Percentiles rank a stretch among this genome's conserved stretches.
Conservation (phyloP, 2,888 invertebrate genomes). For the Microdon myrmicae region DNA sequence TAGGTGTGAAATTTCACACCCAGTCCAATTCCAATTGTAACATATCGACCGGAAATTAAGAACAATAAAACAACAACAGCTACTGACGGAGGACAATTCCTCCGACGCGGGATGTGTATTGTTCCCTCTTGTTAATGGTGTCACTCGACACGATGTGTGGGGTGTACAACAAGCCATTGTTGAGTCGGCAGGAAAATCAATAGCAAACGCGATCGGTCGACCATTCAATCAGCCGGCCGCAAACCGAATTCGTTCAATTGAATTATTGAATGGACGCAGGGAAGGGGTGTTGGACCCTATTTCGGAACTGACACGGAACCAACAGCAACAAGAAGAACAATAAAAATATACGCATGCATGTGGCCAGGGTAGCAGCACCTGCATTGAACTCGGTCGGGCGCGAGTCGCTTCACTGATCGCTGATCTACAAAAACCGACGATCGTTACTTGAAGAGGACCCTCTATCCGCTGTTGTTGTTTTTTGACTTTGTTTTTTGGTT, state of each 20-base stretch:
- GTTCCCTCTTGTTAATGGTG: slow-evolving; percentile 39
- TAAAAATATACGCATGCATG: too few species aligned
- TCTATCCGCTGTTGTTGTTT: slow-evolving; percentile 2
- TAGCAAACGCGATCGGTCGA: slow-evolving; percentile 35
- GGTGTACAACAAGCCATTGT: not conserved
- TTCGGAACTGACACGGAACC: slow-evolving; percentile 43
- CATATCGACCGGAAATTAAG: slow-evolving; percentile 45
- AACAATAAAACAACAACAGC: slow-evolving; percentile 38
- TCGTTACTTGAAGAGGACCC: too few species aligned
- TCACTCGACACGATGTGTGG: slow-evolving; percentile 45
- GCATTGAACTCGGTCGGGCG: slow-evolving; percentile 27
- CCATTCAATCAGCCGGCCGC: slow-evolving; percentile 27
- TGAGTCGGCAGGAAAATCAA: slow-evolving; percentile 29
- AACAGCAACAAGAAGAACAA: slow-evolving; percentile 22
- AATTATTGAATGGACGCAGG: slow-evolving; percentile 3
- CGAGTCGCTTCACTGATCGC: slow-evolving; percentile 44
- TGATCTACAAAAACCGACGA: too few species aligned
- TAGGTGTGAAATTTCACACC: slow-evolving; percentile 67
- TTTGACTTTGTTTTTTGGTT: slow-evolving; percentile 5
- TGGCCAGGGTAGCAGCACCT: slow-evolving; percentile 41
- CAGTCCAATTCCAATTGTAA: slow-evolving; percentile 52
- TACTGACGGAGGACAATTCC: slow-evolving; percentile 4
- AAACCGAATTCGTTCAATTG: slow-evolving; percentile 39
- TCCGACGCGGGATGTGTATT: slow-evolving; percentile 31
- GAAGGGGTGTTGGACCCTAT: slow-evolving; percentile 22